Base-by-base conservation (phyloP, 2,888 invertebrate species). In the Tuta absoluta region DNA sequence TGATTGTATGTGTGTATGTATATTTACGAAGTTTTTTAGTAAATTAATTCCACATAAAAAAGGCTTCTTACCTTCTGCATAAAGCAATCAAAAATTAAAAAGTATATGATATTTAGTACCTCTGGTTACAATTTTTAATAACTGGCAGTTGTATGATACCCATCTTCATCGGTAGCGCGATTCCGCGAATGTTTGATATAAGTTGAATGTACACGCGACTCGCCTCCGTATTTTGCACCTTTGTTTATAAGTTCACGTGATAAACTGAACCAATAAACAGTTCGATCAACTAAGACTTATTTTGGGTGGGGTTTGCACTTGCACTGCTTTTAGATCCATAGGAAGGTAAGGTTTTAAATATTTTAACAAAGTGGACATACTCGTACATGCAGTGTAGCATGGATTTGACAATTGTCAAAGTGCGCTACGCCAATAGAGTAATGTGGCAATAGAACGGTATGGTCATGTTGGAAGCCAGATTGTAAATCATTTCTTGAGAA, bases 151-250 rank as follows among this genome's bases (percentile, higher is more conserved):
- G 79, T 72, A 65, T 66, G 84, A 83, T 85, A 81, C 63, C 62
- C 69, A 85, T 86, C 85, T 79, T 73, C 79, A 82, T 79, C 79
- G 77, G 71, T 69, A 72, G 69, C 69, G 71, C 69, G 75, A 72
- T 79, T 74, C 78, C 69, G 68, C 71, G 77, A 78, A 79, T 65
- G 68, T 33, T 33, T 33, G 33, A 33, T 33, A 33, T 63, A 71
- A 66, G 62, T 45, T 63, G 65, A 62, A 64, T 65, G 64, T 66
- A 69, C 78, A 79, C 79, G 77, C 78, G 72, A 80, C 66, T 63
- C 53, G 33, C 66, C 53, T 62, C 10, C 53, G 62, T 66, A 69
- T 67, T 71, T 70, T 71, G 68, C 71, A 70, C 71, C 72, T 71
- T 73, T 68, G 67, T 66, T 63, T 48, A 57, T 63, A 37, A 57